Percentiles rank a stretch among this genome's conserved stretches.
Evolutionary conservation across 2,888 invertebrate species (phyloP).

Genomic region (Lathronympha strigana): DNA sequence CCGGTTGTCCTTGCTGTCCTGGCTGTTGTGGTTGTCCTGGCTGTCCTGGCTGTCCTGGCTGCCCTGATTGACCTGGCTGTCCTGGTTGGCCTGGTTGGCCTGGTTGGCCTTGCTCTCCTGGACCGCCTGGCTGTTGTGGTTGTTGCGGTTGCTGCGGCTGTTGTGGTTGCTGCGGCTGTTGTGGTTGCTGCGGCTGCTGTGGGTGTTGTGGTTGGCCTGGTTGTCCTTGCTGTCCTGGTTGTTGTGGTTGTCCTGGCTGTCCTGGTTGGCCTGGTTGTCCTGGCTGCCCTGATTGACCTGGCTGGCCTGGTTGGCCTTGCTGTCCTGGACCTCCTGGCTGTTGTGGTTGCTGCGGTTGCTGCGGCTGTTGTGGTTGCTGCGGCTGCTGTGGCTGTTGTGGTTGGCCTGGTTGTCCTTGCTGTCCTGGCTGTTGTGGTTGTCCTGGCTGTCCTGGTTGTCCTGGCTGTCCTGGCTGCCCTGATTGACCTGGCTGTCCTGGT

Average conservation of each 20-base stretch:
- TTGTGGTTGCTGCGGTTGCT: conserved; percentile 1
- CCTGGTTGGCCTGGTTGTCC: background rate
- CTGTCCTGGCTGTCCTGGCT: background rate
- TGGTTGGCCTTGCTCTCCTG: background rate
- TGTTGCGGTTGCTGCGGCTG: background rate
- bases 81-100: background rate
- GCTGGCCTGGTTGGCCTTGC: background rate
- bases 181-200: conserved; percentile 3
- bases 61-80: background rate
- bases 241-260: background rate
- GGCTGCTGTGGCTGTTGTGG: background rate
- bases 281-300: background rate
- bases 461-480: background rate
- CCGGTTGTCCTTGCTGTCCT: background rate
- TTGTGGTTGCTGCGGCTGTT: conserved; percentile 1
- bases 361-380: conserved; percentile 1
- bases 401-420: background rate
- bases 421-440: background rate
- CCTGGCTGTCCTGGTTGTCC: background rate
- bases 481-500: background rate
- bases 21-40: background rate
- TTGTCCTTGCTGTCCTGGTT: background rate
- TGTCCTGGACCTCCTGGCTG: background rate
- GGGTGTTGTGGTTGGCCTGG: background rate
- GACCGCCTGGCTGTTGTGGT: conserved; percentile 4